Percentiles rank a stretch among this genome's conserved stretches.
phyloP scores from a whole-genome alignment of 2,888 invertebrate species.

The Antheraea yamamai region DNA sequence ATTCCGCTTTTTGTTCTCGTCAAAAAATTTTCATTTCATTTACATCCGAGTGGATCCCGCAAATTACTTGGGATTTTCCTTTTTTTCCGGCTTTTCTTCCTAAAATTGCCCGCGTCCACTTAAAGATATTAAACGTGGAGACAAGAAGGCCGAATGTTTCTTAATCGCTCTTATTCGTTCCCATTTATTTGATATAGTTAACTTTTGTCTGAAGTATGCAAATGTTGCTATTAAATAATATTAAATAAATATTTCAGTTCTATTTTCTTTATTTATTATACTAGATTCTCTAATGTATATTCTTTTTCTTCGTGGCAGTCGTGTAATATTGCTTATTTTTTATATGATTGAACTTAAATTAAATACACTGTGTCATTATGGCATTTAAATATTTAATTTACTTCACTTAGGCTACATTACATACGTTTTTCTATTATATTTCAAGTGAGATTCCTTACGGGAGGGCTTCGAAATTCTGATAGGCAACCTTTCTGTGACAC shows the following conservation, averaged over 20 bases:
- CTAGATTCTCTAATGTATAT: neutral
- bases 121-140: slow-evolving; percentile 73
- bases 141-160: slow-evolving; percentile 59
- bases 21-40: slow-evolving; percentile 74
- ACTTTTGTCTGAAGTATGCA: slow-evolving; percentile 22
- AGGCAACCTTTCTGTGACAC: too few species aligned
- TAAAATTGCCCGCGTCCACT: slow-evolving; percentile 77
- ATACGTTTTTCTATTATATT: too few species aligned
- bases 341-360: too few species aligned
- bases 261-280: neutral
- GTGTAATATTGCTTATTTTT: too few species aligned
- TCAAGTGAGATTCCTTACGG: too few species aligned
- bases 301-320: neutral
- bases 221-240: neutral
- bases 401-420: too few species aligned
- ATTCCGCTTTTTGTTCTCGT: slow-evolving; percentile 54
- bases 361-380: too few species aligned
- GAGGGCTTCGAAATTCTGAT: too few species aligned
- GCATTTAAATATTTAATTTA: too few species aligned
- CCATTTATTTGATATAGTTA: slow-evolving; percentile 40
- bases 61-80: slow-evolving; percentile 68
- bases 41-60: slow-evolving; percentile 67
- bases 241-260: neutral
- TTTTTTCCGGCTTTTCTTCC: slow-evolving; percentile 58
- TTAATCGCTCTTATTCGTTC: slow-evolving; percentile 50